Percentiles rank a stretch among this genome's conserved stretches.
Conservation (phyloP, 2,797 vertebrate genomes). For the Paratrypauchen microcephalus region DNA sequence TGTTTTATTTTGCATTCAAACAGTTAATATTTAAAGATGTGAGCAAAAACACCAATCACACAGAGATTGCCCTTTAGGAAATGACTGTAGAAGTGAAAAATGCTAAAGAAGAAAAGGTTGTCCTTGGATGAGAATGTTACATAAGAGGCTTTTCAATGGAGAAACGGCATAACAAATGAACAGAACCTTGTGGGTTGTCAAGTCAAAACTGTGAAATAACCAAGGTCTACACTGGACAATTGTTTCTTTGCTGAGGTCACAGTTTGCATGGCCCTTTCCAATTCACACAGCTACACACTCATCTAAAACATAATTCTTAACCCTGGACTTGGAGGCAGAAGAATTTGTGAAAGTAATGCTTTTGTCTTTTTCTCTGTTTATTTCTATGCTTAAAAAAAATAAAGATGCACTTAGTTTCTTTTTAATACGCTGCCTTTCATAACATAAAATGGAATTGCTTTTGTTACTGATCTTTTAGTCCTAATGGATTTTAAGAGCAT, state of each 20-base stretch:
- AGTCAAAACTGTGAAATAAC: slow-evolving; percentile 40
- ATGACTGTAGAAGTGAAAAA: slow-evolving; percentile 14
- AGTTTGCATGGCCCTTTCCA: slow-evolving; percentile 32
- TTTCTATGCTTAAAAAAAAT: slow-evolving; percentile 25
- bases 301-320: slow-evolving; percentile 35
- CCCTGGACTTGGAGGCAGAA: slow-evolving; percentile 27
- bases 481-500: slow-evolving; percentile 7
- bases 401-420: neutral
- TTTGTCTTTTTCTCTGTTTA: slow-evolving; percentile 25
- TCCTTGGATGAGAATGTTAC: slow-evolving; percentile 19
- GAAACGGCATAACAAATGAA: slow-evolving; percentile 12
- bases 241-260: slow-evolving; percentile 44
- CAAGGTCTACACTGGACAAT: slow-evolving; percentile 46
- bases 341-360: slow-evolving; percentile 32
- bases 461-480: slow-evolving; percentile 2
- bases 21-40: neutral
- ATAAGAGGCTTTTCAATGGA: slow-evolving; percentile 8
- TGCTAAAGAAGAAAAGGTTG: slow-evolving; percentile 11
- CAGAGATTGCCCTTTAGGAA: slow-evolving; percentile 17
- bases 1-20: neutral
- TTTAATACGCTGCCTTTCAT: slow-evolving; percentile 11
- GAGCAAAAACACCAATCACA: slow-evolving; percentile 1
- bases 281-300: slow-evolving; percentile 39
- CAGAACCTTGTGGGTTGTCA: slow-evolving; percentile 27
- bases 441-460: neutral